Evolutionary conservation across 2,113 vertebrate species (phyloP).

Genomic region (Corythornis madagascariensis): DNA sequence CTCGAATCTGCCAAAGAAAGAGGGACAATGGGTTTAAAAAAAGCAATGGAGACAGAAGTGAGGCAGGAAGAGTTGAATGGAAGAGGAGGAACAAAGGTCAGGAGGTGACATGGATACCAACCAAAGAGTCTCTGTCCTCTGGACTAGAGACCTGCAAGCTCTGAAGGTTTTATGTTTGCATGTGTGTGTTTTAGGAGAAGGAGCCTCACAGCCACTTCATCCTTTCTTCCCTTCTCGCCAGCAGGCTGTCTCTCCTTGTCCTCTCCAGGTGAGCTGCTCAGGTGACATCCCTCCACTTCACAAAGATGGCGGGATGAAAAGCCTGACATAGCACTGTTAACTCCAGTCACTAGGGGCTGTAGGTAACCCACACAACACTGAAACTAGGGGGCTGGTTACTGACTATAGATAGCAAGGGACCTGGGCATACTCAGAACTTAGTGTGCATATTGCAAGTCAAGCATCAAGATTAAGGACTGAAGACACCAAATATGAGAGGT

Average conservation of each 20-base stretch:
- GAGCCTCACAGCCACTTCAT: not conserved
- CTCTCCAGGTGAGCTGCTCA: not conserved
- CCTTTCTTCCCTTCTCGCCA: not conserved
- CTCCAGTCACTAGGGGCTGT: not conserved
- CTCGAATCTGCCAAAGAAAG: not conserved
- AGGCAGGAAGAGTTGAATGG: not conserved
- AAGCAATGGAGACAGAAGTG: not conserved
- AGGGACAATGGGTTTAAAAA: not conserved
- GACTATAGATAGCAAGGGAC: not conserved
- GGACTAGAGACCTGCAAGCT: not conserved
- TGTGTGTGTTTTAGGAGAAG: not conserved
- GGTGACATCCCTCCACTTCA: not conserved
- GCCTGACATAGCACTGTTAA: not conserved
- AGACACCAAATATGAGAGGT: not conserved
- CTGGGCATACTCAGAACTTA: not conserved
- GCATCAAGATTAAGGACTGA: not conserved
- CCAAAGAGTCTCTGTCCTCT: not conserved
- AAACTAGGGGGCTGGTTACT: accelerated
- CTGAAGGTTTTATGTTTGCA: accelerated
- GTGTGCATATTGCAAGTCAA: not conserved
- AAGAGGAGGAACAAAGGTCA: not conserved
- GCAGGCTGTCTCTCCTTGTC: not conserved
- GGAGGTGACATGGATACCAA: not conserved
- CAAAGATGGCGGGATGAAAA: not conserved
- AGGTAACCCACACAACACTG: not conserved